Percentiles rank a stretch among this genome's conserved stretches.
phyloP scores from a whole-genome alignment of 2,113 vertebrate species.

The Calidris pygmaea region DNA sequence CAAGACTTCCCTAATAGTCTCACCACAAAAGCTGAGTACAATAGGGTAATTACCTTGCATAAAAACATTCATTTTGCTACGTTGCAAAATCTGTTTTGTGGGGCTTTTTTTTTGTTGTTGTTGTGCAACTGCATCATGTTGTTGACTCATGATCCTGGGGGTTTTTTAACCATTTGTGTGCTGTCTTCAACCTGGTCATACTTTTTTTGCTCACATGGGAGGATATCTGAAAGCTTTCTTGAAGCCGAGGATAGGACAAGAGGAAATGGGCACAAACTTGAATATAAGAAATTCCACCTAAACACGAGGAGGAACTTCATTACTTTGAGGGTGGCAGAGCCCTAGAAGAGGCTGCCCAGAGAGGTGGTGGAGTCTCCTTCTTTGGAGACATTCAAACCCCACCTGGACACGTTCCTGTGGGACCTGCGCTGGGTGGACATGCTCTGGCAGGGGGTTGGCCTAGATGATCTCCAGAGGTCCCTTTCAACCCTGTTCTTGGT shows the following conservation, averaged over 20 bases:
- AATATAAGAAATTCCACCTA: no score
- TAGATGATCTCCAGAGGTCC: no score
- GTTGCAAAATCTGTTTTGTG: neutral
- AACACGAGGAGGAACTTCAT: no score
- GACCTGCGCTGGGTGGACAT: no score
- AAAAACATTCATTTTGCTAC: neutral
- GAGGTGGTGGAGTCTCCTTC: no score
- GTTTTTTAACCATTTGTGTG: neutral
- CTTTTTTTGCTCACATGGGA: neutral
- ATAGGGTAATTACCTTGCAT: neutral
- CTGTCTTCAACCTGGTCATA: neutral
- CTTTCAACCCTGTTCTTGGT: neutral
- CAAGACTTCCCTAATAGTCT: neutral
- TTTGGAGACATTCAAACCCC: no score
- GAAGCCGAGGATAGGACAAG: neutral
- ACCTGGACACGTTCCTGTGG: no score
- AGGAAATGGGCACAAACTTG: no score
- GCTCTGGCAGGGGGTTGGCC: no score
- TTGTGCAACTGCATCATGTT: neutral
- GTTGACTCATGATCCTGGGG: neutral
- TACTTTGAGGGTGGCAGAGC: no score
- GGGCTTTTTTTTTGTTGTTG: neutral
- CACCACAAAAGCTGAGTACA: neutral
- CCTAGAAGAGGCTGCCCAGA: no score
- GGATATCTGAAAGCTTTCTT: neutral